These are phyloP conservation scores for Montifringilla adamsi DNA, from an alignment of 2,113 vertebrate genomes.

Conservation along the genomic window DNA sequence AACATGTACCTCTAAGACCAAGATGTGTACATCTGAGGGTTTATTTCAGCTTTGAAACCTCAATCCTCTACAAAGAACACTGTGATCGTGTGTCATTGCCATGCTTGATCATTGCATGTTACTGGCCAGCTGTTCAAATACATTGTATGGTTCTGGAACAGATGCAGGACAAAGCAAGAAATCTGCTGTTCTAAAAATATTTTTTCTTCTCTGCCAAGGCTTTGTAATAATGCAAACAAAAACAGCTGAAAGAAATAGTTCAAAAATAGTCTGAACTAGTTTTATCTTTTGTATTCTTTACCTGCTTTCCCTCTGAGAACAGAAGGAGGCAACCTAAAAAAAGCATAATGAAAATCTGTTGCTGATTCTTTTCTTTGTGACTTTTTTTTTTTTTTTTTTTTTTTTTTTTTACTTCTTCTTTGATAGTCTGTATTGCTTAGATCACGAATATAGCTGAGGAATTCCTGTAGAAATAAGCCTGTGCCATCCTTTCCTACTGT, in stretches of 20 bases:
- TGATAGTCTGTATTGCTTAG: background rate
- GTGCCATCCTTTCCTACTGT: background rate
- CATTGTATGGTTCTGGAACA: conserved; percentile 13
- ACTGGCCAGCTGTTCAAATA: conserved; percentile 58
- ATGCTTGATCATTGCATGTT: background rate
- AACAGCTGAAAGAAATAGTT: conserved; percentile 21
- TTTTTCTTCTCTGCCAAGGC: conserved; percentile 16
- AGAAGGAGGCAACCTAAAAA: background rate
- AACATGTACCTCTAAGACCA: background rate
- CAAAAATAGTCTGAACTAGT: background rate
- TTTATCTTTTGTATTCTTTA: conserved; percentile 14
- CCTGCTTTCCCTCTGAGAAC: background rate
- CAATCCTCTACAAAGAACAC: background rate
- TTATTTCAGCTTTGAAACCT: conserved; percentile 17
- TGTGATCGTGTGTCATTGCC: background rate
- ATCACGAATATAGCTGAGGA: background rate
- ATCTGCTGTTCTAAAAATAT: conserved; percentile 46
- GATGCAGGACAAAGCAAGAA: conserved; percentile 33
- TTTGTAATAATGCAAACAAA: conserved; percentile 49
- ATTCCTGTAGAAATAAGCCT: background rate
- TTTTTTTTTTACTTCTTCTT: background rate
- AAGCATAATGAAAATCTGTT: background rate
- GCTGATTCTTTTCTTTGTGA: background rate
- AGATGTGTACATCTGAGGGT: background rate
- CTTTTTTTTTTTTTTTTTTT: background rate